Evolutionary conservation across 2,888 invertebrate species (phyloP).

Genomic region (Hydrotaea cyrtoneurina): DNA sequence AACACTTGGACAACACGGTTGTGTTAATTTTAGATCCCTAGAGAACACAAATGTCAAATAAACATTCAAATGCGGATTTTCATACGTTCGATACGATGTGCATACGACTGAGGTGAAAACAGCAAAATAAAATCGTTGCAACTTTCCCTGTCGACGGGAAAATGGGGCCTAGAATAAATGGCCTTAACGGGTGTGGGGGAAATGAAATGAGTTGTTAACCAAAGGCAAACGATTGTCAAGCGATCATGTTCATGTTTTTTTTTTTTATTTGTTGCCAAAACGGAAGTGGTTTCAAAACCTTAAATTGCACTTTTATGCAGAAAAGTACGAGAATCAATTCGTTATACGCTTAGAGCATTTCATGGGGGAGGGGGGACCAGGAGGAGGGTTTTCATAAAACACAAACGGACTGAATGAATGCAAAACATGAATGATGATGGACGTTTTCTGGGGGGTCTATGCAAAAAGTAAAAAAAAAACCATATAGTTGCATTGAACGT

Average conservation of each 20-base stretch:
- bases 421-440: background rate
- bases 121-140: background rate
- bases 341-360: background rate
- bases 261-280: too few relatives aligned
- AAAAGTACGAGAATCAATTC: background rate
- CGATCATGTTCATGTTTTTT: slow-evolving; percentile 4
- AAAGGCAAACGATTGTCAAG: slow-evolving; percentile 4
- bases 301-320: slow-evolving; percentile 42
- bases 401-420: slow-evolving; percentile 17
- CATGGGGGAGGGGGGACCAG: background rate
- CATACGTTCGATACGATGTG: too few relatives aligned
- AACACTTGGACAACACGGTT: background rate
- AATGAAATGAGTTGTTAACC: too few relatives aligned
- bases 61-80: too few relatives aligned
- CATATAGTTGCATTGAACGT: background rate
- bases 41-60: background rate
- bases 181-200: too few relatives aligned
- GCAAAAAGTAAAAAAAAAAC: slow-evolving; percentile 7
- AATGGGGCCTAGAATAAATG: background rate
- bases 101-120: too few relatives aligned
- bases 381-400: background rate
- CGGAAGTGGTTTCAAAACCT: slow-evolving; percentile 42
- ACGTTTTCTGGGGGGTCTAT: background rate
- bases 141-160: background rate
- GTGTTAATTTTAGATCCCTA: background rate